phyloP scores from a whole-genome alignment of 1,140 invertebrate genomes.

The Paraescarpia echinospica region DNA sequence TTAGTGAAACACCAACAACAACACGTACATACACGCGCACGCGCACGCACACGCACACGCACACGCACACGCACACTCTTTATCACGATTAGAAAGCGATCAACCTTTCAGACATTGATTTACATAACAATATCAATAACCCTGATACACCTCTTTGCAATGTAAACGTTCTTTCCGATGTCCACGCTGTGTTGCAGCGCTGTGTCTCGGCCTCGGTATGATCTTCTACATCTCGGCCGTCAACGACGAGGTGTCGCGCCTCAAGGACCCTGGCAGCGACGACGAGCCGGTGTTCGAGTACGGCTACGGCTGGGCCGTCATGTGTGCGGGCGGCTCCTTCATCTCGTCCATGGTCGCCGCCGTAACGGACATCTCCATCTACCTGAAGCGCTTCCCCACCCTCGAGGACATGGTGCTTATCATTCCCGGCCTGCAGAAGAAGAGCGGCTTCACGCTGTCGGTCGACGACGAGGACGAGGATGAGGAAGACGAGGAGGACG shows the following conservation, averaged over 20 bases:
- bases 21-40: too few species aligned
- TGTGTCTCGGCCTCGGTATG: conserved; percentile 45
- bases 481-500: neutral
- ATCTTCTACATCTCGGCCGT: conserved; percentile 52
- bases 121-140: neutral
- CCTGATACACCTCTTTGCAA: neutral
- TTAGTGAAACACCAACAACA: neutral
- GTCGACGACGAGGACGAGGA: neutral
- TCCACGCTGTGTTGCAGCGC: conserved; percentile 38
- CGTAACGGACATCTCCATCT: conserved; percentile 43
- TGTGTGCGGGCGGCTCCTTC: conserved; percentile 42
- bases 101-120: neutral
- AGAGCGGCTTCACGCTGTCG: neutral
- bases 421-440: conserved; percentile 21
- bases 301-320: conserved; percentile 51
- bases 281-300: conserved; percentile 38
- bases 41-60: neutral
- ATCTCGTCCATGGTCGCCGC: conserved; percentile 42
- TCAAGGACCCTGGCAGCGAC: conserved; percentile 33
- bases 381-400: conserved; percentile 37
- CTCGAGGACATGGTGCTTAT: conserved; percentile 30
- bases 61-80: neutral
- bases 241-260: conserved; percentile 48
- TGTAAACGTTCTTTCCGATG: too few species aligned
- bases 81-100: neutral